A percentile compares a stretch with the other conserved stretches of the same genome.
These are phyloP conservation scores for Macrotus californicus DNA, from an alignment of 2,113 vertebrate genomes.

Conservation along the genomic window DNA sequence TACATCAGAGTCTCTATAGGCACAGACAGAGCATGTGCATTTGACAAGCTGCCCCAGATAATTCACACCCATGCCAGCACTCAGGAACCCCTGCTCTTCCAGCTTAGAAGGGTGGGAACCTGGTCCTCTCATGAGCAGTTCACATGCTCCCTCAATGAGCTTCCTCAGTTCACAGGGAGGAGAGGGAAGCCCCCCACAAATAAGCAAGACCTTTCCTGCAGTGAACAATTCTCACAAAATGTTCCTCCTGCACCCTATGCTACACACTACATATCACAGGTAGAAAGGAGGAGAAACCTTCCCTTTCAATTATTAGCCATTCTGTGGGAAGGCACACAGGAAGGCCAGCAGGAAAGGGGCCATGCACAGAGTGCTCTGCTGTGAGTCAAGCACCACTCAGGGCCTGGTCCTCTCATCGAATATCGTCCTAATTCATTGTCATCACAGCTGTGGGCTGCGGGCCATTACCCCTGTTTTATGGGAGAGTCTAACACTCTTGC, in stretches of 20 bases:
- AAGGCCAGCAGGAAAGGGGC: not conserved
- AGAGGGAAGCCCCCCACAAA: not conserved
- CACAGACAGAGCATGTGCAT: not conserved
- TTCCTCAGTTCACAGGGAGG: not conserved
- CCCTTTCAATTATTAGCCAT: not conserved
- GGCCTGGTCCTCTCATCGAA: not conserved
- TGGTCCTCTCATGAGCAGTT: not conserved
- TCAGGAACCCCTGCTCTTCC: not conserved
- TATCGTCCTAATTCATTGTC: not conserved
- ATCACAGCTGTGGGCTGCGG: not conserved
- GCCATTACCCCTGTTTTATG: not conserved
- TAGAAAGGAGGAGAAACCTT: not conserved
- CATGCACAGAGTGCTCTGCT: too few species aligned
- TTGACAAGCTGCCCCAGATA: not conserved
- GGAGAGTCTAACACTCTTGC: not conserved
- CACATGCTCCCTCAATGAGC: not conserved
- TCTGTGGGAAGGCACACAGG: rapidly evolving
- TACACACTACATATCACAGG: not conserved
- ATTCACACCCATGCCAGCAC: not conserved
- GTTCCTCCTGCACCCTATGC: not conserved
- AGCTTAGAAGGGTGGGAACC: not conserved
- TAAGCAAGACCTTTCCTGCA: not conserved
- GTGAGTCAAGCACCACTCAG: not conserved
- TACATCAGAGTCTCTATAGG: not conserved
- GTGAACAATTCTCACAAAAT: not conserved